These are phyloP conservation scores for Anomalospiza imberbis DNA, from an alignment of 2,797 vertebrate genomes.

Conservation along the genomic window DNA sequence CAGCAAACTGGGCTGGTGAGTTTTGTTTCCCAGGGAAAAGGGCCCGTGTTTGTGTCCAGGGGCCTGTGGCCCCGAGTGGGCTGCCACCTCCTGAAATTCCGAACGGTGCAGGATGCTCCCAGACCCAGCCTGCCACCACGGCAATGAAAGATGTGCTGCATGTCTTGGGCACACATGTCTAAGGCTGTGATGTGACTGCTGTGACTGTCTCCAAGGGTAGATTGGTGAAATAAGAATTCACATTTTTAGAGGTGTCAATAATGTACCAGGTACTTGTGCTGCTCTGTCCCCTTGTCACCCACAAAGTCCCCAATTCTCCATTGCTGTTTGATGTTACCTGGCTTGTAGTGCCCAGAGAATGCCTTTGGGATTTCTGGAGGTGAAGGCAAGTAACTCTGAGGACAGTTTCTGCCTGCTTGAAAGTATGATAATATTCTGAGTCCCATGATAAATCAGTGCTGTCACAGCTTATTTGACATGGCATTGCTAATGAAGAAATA, in stretches of 20 bases:
- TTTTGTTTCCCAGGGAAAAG: neutral
- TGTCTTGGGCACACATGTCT: neutral
- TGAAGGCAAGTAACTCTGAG: neutral
- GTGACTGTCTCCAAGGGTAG: neutral
- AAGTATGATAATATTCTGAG: neutral
- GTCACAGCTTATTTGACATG: neutral
- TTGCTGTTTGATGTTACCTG: neutral
- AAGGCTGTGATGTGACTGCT: neutral
- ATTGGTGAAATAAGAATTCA: neutral
- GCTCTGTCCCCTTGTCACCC: neutral
- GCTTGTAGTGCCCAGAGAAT: neutral
- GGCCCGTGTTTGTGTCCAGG: fast-evolving
- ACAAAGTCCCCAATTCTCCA: fast-evolving
- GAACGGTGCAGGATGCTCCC: neutral
- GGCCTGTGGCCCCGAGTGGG: neutral
- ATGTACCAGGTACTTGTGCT: too few relatives aligned
- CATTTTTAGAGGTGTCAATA: neutral
- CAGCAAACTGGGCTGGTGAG: neutral
- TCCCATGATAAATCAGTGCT: neutral
- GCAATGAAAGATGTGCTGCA: fast-evolving
- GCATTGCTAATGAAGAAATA: neutral
- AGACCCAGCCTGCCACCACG: neutral
- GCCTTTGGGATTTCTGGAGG: neutral
- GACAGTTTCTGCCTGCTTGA: neutral
- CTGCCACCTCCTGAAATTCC: neutral